phyloP scores from a whole-genome alignment of 2,113 vertebrate species.

The Ia io region DNA sequence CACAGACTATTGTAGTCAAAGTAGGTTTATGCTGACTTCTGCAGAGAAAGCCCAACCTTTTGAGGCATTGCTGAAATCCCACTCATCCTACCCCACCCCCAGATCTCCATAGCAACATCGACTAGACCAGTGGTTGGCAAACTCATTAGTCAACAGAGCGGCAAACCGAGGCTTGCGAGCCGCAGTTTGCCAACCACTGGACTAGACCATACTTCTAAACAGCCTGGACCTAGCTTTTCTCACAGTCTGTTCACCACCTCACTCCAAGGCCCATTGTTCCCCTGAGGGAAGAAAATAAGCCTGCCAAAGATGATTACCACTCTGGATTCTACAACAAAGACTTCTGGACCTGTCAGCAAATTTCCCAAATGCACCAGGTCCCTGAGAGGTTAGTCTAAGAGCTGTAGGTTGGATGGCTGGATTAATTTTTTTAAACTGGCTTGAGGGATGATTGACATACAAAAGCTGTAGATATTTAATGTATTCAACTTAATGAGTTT shows the following conservation, averaged over 20 bases:
- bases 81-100: background rate
- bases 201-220: background rate
- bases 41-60: background rate
- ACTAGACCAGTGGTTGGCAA: background rate
- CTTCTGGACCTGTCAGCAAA: background rate
- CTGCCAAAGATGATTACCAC: background rate
- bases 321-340: background rate
- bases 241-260: background rate
- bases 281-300: background rate
- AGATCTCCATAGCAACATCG: background rate
- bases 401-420: background rate
- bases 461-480: background rate
- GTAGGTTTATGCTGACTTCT: background rate
- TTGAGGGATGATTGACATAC: background rate
- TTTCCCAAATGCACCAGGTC: background rate
- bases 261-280: background rate
- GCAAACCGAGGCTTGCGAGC: too few relatives aligned
- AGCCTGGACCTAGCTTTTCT: background rate
- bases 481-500: background rate
- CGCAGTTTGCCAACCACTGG: too few relatives aligned
- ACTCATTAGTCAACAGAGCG: too few relatives aligned
- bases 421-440: background rate
- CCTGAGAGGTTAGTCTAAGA: background rate
- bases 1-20: background rate
- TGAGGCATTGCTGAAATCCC: background rate